Evolutionary conservation across 2,888 invertebrate species (phyloP), one percentile per base, ranked within the genome.

Genomic region (Alcis repandata): DNA sequence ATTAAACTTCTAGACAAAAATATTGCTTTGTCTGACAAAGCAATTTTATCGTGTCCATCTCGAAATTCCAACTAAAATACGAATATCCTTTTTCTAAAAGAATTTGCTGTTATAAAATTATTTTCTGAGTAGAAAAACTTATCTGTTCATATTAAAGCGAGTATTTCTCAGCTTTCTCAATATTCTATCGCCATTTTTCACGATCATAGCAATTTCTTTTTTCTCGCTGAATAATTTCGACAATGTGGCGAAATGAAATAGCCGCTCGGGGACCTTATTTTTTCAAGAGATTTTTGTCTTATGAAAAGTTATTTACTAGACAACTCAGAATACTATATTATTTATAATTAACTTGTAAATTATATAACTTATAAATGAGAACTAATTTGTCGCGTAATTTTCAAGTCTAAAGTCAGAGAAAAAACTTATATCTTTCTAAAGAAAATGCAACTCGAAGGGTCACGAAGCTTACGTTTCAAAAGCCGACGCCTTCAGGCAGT

Each of bases 161-260:
- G 17, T 4, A 32, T 41, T 15, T 53, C 20, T 27, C 43, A 41
- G 33, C 33, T 33, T 36, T 27, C 43, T 43, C 59, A 51, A 59
- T 51, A 41, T 43, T 54, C 43, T 54, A 2, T 43, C 17, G 8
- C 7, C 20, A 43, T 41, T 59, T 33, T 59, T 43, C 43, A 32
- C 46, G 36, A 20, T 32, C 10, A 20, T n/a, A 11, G 57, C 46
- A 57, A 46, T 38, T 57, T 38, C 10, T 38, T 36, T 38, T 7
- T 11, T 32, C 36, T 20, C 22, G 9, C 1, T 48, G 36, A 13
- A 15, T 38, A 4, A 15, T 46, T 56, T 45, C 11, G 8, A 45
- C n/a, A 46, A 57, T 57, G 46, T 38, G 6, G 38, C 20, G 22
- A 38, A 32, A 57, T 51, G 49, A 33, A 32, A 33, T 19, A 0